These are phyloP conservation scores for Cepaea hortensis DNA, from an alignment of 2,888 invertebrate species.

Conservation along the genomic window DNA sequence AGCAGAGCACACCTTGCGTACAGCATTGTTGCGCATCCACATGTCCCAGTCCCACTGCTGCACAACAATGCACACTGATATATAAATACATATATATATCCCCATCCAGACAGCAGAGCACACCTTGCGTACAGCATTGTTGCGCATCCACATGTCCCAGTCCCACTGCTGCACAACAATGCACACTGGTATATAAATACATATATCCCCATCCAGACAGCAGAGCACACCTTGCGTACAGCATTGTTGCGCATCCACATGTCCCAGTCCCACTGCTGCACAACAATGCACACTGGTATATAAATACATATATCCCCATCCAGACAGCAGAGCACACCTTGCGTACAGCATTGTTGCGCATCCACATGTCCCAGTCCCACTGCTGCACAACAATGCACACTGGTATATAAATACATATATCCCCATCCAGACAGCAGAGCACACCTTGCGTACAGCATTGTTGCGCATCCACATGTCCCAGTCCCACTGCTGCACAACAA, in stretches of 20 bases:
- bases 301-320: too few species aligned
- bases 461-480: slow-evolving; percentile 83
- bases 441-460: slow-evolving; percentile 79
- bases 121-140: slow-evolving; percentile 79
- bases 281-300: slow-evolving; percentile 33
- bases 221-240: slow-evolving; percentile 79
- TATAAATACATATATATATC: too few species aligned
- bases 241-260: slow-evolving; percentile 81
- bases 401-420: too few species aligned
- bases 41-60: slow-evolving; percentile 82
- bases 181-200: neutral
- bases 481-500: slow-evolving; percentile 79
- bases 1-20: slow-evolving; percentile 79
- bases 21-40: slow-evolving; percentile 80
- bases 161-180: slow-evolving; percentile 78
- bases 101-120: too few species aligned
- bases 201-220: too few species aligned
- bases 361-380: slow-evolving; percentile 83
- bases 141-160: slow-evolving; percentile 82
- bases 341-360: slow-evolving; percentile 79
- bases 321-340: slow-evolving; percentile 75
- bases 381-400: slow-evolving; percentile 71
- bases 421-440: too few species aligned
- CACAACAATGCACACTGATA: slow-evolving; percentile 48
- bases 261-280: slow-evolving; percentile 81